Evolutionary conservation across 2,797 vertebrate genomes (phyloP), one percentile per base, ranked within the genome.

Genomic region (Mionectes olivaceus): DNA sequence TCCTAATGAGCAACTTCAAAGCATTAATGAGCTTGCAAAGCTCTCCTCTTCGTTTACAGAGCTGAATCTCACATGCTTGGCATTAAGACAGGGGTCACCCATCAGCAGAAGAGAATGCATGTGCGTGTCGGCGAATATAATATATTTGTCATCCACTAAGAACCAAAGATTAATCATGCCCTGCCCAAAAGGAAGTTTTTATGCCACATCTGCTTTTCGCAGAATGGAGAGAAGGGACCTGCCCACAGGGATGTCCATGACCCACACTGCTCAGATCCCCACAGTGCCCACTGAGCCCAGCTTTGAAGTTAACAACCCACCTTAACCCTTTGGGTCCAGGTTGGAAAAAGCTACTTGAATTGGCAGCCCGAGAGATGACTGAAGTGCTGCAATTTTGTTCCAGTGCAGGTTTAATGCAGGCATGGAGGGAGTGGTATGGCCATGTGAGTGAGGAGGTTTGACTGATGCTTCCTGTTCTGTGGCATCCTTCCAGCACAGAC

Each of bases 11-110:
- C 17, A 19, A 95, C 95, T 96, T 97, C 96, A 96, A 97, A 96
- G 96, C 96, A 92, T 95, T 97, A 97, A 97, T 97, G 95, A 97
- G 96, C 95, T 96, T 96, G 89, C 94, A 93, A 93, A 97, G 86
- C 94, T 97, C 94, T 97, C 85, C 93, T 96, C 93, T 96, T 95
- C 83, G 4, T 96, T 97, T 96, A 95, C 95, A 95, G 91, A 95
- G 84, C 89, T 76, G 93, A 91, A 87, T 92, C 94, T 95, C n/a
- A n/a, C 46, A 74, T 0, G 14, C 80, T 94, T 96, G 94, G 93
- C 94, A 85, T 95, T 96, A 94, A 97, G 96, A 97, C 92, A 96
- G 85, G 88, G 95, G 95, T 97, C 96, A 95, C 88, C 90, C 75
- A 0, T 95, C 95, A 96, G 90, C 87, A 84, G 25, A 85, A 87